Evolutionary conservation across 37 sponge, comb jelly and placozoan genomes (phyloP).

Genomic region (Bolinopsis microptera): DNA sequence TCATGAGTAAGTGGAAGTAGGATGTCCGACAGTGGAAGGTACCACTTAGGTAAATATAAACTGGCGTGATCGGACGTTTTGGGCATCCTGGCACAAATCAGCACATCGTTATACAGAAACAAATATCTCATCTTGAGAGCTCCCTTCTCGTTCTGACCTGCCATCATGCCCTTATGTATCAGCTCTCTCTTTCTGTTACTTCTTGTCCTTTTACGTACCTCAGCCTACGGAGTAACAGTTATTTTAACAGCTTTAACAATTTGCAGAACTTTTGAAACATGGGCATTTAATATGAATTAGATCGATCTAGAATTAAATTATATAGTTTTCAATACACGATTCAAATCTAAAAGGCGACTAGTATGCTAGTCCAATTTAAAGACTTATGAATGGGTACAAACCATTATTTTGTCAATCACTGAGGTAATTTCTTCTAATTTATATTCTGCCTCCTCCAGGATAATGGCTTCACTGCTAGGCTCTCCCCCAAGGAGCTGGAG

Average conservation of each 20-base stretch:
- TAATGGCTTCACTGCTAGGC: constrained; percentile 2
- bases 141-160: constrained; percentile 57
- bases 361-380: neutral
- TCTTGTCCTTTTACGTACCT: neutral
- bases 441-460: constrained; percentile 55
- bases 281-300: no score
- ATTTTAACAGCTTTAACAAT: no score
- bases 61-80: constrained; percentile 2
- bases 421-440: constrained; percentile 38
- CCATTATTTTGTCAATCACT: constrained; percentile 1
- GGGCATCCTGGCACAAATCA: constrained; percentile 60
- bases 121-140: constrained; percentile 47
- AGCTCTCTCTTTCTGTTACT: constrained; percentile 12
- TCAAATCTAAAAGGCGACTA: no score
- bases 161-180: constrained; percentile 59
- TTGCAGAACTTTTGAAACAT: no score
- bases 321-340: no score
- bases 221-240: no score
- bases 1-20: constrained; percentile 43
- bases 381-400: neutral
- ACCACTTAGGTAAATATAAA: constrained; percentile 40
- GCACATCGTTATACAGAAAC: constrained; percentile 58
- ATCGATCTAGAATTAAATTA: no score
- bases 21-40: constrained; percentile 51
- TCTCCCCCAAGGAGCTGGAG: constrained; percentile 31